Conservation (phyloP, 2,888 invertebrate species). For the Zeuzera pyrina region DNA sequence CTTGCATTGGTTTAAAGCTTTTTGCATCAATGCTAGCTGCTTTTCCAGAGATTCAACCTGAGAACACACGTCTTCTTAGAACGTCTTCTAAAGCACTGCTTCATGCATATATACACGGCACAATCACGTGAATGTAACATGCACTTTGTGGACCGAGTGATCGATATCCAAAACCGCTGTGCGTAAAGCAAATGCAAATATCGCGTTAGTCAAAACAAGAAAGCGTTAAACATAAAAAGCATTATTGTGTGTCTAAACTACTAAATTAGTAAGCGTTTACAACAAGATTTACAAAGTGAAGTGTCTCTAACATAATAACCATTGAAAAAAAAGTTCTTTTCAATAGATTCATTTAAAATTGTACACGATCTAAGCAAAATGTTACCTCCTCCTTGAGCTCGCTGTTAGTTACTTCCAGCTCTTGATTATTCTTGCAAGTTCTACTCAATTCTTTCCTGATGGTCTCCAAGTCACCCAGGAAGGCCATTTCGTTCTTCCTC, state of each 20-base stretch:
- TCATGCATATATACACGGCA: conserved; percentile 47
- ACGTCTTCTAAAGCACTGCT: conserved; percentile 32
- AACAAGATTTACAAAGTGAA: no score
- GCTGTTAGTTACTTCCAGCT: conserved; percentile 78
- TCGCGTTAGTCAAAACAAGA: conserved; percentile 25
- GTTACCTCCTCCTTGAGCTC: conserved; percentile 79
- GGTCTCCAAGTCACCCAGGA: conserved; percentile 59
- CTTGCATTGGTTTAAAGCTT: conserved; percentile 68
- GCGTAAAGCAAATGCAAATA: conserved; percentile 21
- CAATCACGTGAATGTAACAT: conserved; percentile 28
- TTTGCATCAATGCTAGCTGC: conserved; percentile 68
- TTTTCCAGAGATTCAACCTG: conserved; percentile 74
- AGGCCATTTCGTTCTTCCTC: conserved; percentile 55
- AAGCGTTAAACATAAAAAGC: no score
- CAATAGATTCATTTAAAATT: no score
- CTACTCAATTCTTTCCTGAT: conserved; percentile 68
- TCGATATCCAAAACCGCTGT: conserved; percentile 19
- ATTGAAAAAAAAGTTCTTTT: no score
- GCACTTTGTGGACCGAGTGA: conserved; percentile 26
- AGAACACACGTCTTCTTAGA: conserved; percentile 63
- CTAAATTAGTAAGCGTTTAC: no score
- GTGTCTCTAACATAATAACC: no score
- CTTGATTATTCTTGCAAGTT: conserved; percentile 71
- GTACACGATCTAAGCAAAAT: no score
- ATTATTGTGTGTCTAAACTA: no score